Evolutionary conservation across 2,797 vertebrate genomes (phyloP), one percentile per base, ranked within the genome.

Genomic region (Rousettus madagascariensis): DNA sequence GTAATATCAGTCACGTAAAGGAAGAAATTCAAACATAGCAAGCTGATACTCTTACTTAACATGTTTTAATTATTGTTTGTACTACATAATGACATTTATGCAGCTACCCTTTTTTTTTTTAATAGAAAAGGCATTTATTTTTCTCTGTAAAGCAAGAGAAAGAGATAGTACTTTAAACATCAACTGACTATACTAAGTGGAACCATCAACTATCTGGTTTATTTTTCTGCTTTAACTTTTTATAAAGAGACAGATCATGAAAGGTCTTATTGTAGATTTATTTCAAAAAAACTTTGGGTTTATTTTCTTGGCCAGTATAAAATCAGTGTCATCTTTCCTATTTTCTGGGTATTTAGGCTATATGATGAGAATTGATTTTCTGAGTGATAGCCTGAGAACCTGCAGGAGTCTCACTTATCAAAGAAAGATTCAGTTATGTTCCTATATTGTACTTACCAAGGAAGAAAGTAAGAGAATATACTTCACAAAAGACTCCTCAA

Each of bases 361-460:
- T 53, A 92, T 78, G 91, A 95, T 86, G 71, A 94, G 82, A 96
- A 96, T 68, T 94, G 94, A 95, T 95, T 96, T 93, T 95, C 78
- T 95, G 69, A 93, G 36, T 63, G 92, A 96, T 82, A 89, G 90
- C 51, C 51, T 9, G 41, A 92, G 78, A 94, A 51, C 30, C 46
- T 95, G 74, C 17, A 96, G 55, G 5, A 80, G 22, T 96, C 83
- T 97, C 90, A 87, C 57, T 95, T 86, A 88, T 77, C 77, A 95
- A 90, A 96, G 65, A 84, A 95, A 95, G 69, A 80, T 95, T 96
- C 88, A 95, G 84, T 96, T 96, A 84, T 74, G 74, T 63, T 55
- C 55, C 65, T 85, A 86, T 30, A 63, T 51, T 78, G 49, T n/a
- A 86, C 59, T 95, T 92, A 91, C 19, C 57, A 80, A 75, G 26